Evolutionary conservation across 2,888 invertebrate genomes (phyloP).

Genomic region (Xylota sylvarum): DNA sequence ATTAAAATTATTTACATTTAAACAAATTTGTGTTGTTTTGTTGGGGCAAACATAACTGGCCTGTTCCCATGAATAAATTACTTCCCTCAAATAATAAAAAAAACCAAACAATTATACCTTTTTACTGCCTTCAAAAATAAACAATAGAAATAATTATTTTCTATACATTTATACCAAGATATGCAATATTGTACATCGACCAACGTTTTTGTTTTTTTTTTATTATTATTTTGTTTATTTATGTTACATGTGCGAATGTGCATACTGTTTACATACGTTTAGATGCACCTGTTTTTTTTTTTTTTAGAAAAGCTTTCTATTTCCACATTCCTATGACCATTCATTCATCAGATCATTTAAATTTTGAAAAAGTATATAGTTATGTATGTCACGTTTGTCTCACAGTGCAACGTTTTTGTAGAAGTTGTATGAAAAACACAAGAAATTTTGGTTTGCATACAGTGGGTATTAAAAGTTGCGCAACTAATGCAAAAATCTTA

Average conservation of each 20-base stretch:
- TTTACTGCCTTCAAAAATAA: background rate
- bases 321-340: conserved; percentile 5
- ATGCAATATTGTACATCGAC: conserved; percentile 80
- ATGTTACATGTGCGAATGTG: conserved; percentile 21
- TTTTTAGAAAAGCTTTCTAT: conserved; percentile 21
- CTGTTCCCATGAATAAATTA: conserved; percentile 30
- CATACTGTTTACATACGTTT: conserved; percentile 25
- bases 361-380: background rate
- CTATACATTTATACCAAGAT: conserved; percentile 46
- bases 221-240: background rate
- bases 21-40: conserved; percentile 75
- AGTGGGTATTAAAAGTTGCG: conserved; percentile 1
- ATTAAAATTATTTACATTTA: conserved; percentile 1
- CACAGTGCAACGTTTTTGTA: conserved; percentile 13
- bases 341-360: conserved; percentile 34
- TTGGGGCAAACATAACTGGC: conserved; percentile 51
- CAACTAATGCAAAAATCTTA: too few species aligned
- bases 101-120: background rate
- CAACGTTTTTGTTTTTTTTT: conserved; percentile 50
- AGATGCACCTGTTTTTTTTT: conserved; percentile 31
- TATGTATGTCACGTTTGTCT: background rate
- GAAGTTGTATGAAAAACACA: background rate
- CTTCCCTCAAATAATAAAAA: conserved; percentile 17
- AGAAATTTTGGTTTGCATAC: background rate
- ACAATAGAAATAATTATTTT: conserved; percentile 14